Percentiles rank a stretch among this genome's conserved stretches.
These are phyloP conservation scores for Crepidodera aurea DNA, from an alignment of 2,888 invertebrate genomes.

Conservation along the genomic window DNA sequence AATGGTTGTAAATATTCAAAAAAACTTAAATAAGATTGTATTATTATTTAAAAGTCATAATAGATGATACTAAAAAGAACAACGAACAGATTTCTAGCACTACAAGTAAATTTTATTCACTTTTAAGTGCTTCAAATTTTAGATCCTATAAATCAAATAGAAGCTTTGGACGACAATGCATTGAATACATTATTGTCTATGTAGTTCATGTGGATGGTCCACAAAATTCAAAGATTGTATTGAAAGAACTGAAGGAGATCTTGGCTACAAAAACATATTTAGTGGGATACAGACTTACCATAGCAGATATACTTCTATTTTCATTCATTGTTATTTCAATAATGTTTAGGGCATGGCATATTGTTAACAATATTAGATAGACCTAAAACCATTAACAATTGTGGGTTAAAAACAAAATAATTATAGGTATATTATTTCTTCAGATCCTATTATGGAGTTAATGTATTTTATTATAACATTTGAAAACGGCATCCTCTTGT, in stretches of 20 bases:
- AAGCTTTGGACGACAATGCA: constrained; percentile 56
- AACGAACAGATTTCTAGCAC: constrained; percentile 35
- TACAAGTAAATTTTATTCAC: constrained; percentile 52
- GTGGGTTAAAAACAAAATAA: too few species aligned
- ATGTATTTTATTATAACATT: background rate
- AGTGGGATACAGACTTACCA: constrained; percentile 66
- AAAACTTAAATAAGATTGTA: constrained; percentile 19
- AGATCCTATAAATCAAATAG: constrained; percentile 42
- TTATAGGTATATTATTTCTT: background rate
- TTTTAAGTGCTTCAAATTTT: constrained; percentile 51
- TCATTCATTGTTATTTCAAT: too few species aligned
- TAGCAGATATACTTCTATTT: constrained; percentile 76
- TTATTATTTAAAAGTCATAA: constrained; percentile 21
- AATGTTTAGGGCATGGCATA: too few species aligned
- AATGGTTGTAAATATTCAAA: constrained; percentile 21
- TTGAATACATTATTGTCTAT: constrained; percentile 57
- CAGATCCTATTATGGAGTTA: background rate
- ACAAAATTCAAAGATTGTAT: constrained; percentile 44
- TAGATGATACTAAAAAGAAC: constrained; percentile 15
- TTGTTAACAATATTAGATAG: too few species aligned
- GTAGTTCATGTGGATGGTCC: constrained; percentile 39
- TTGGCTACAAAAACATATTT: constrained; percentile 67
- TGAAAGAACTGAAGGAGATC: constrained; percentile 65
- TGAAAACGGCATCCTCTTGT: background rate
- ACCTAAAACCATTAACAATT: too few species aligned